phyloP scores from a whole-genome alignment of 2,888 invertebrate species.

The Heteromyza rotundicornis region DNA sequence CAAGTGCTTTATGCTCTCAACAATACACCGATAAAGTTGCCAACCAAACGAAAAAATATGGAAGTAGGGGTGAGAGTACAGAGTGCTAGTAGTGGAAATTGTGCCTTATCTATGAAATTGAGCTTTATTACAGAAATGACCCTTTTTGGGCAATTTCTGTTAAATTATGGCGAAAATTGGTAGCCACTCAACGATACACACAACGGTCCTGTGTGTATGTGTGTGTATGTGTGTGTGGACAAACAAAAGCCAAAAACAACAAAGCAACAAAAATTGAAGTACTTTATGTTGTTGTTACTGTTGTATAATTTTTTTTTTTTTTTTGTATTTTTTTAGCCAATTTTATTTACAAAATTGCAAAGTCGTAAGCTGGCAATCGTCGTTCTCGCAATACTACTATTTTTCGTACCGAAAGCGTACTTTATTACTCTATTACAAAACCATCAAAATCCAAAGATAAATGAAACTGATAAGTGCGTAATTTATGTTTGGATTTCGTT shows the following conservation, averaged over 20 bases:
- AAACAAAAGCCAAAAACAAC: background rate
- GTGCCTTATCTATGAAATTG: slow-evolving; percentile 18
- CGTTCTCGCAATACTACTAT: too few species aligned
- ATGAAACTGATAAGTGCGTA: slow-evolving; percentile 55
- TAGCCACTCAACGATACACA: too few species aligned
- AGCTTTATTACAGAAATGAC: slow-evolving; percentile 13
- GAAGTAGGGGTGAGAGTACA: too few species aligned
- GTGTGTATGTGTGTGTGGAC: background rate
- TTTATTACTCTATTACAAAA: slow-evolving; percentile 56
- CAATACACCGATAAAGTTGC: too few species aligned
- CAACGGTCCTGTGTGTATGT: too few species aligned
- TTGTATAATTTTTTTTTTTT: too few species aligned
- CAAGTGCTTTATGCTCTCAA: background rate
- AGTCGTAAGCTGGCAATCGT: too few species aligned
- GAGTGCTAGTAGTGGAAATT: too few species aligned
- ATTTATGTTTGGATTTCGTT: slow-evolving; percentile 55
- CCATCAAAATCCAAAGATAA: slow-evolving; percentile 54
- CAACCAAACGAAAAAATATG: background rate
- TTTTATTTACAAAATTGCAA: background rate
- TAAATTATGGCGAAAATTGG: background rate
- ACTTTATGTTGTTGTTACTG: background rate
- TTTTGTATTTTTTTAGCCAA: background rate
- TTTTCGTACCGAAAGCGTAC: too few species aligned
- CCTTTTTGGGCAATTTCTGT: background rate
- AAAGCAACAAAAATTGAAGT: background rate